Percentiles rank a stretch among this genome's conserved stretches.
phyloP scores from a whole-genome alignment of 37 sponge, comb jelly and placozoan genomes.

The Bolinopsis microptera region DNA sequence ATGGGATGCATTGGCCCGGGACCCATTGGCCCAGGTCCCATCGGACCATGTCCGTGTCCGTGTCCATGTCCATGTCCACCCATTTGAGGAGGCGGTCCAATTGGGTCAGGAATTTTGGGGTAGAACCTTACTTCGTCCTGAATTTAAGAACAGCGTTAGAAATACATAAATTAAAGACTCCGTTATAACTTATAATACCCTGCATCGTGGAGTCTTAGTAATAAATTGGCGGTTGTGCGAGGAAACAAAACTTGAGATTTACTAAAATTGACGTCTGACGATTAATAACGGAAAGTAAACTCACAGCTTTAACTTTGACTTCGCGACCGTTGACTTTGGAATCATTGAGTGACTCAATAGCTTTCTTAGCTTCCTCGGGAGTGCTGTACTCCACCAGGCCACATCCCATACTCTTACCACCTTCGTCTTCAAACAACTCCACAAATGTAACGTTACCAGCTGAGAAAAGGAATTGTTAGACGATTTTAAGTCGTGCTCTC shows the following conservation, averaged over 20 bases:
- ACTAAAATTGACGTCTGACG: too few relatives aligned
- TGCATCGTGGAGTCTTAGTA: too few relatives aligned
- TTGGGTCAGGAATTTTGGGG: slow-evolving; percentile 43
- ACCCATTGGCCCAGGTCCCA: neutral
- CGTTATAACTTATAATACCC: too few relatives aligned
- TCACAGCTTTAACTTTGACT: slow-evolving; percentile 51
- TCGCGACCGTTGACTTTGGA: slow-evolving; percentile 6
- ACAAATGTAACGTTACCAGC: slow-evolving; percentile 53
- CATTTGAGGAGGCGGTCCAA: slow-evolving; percentile 26
- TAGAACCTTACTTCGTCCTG: slow-evolving; percentile 44
- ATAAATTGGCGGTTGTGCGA: too few relatives aligned
- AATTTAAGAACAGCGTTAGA: too few relatives aligned
- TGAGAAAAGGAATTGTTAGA: neutral
- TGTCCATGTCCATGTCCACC: neutral
- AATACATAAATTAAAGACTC: too few relatives aligned
- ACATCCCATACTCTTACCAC: slow-evolving; percentile 21
- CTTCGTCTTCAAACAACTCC: slow-evolving; percentile 39
- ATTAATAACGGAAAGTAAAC: too few relatives aligned
- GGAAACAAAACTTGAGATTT: too few relatives aligned
- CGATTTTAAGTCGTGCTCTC: too few relatives aligned
- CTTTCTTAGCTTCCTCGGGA: slow-evolving; percentile 39
- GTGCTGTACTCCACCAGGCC: slow-evolving; percentile 25
- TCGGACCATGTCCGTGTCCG: neutral
- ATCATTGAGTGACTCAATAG: slow-evolving; percentile 28
- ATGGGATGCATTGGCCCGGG: slow-evolving; percentile 35